phyloP scores from a whole-genome alignment of 1,140 invertebrate species.

The Saccostrea glomerata region DNA sequence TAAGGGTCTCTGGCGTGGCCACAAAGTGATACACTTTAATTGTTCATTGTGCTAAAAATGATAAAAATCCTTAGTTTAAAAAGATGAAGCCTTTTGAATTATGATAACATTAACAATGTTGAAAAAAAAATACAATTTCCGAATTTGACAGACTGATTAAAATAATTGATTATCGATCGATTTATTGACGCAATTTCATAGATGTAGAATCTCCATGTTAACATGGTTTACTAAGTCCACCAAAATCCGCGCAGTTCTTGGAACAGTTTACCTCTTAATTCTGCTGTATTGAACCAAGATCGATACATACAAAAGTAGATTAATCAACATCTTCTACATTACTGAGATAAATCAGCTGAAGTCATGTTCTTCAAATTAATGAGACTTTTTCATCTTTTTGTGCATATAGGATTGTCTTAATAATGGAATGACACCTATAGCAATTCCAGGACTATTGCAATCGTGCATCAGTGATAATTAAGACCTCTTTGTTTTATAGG shows the following conservation, averaged over 20 bases:
- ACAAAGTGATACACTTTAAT: neutral
- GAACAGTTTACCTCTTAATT: neutral
- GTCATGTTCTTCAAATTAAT: neutral
- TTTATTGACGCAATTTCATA: no score
- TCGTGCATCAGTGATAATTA: neutral
- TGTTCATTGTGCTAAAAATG: no score
- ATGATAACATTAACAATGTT: no score
- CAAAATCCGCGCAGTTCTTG: neutral
- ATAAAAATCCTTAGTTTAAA: no score
- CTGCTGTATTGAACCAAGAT: neutral
- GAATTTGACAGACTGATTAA: no score
- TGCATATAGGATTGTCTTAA: neutral
- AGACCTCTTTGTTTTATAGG: neutral
- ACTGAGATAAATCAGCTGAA: constrained; percentile 11
- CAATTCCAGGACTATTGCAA: neutral
- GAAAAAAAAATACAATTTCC: no score
- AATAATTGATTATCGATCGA: no score
- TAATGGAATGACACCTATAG: neutral
- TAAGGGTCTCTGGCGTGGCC: neutral
- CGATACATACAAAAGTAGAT: constrained; percentile 18
- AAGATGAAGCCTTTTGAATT: no score
- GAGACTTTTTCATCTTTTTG: neutral
- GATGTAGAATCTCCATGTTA: neutral
- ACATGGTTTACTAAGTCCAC: neutral
- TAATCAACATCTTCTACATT: constrained; percentile 15